Base-by-base conservation (phyloP, 2,113 vertebrate genomes). In the Megalops atlanticus region DNA sequence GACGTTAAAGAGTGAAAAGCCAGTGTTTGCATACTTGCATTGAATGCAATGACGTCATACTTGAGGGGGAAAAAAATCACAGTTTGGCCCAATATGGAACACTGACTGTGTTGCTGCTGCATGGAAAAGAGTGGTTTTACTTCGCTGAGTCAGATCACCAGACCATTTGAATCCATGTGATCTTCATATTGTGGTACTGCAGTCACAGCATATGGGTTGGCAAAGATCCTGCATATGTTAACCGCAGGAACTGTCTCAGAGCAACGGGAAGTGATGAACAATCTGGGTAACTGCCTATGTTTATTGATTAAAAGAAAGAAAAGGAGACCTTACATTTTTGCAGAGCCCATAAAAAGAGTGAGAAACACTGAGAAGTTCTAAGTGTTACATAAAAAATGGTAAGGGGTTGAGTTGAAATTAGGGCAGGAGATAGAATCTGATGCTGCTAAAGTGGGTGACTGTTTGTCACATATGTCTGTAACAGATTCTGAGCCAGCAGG, bases 251-350 rank as follows among this genome's bases (percentile, higher is more conserved):
- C 24, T 41, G 24, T 58, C 10, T 58, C 77, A 41, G 54, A 41
- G 21, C 38, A 58, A 35, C 43, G 52, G 45, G 45, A 78, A 68
- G 54, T 41, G 2, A 68, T 16, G 77, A 36, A 35, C 14, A 40
- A 27, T 68, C 77, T 41, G 38, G 52, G 41, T 69, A 52, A 69
- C 41, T 78, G 77, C 27, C 43, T 78, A 27, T 21, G n/a, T n/a
- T 21, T 21, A 64, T 12, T 52, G 11, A n/a, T 21, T 10, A 18
- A 5, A 12, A 18, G 49, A 18, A 4, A 31, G 31, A 31, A n/a
- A 31, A n/a, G n/a, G n/a, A n/a, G 18, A n/a, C 4, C 6, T 10
- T 45, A 10, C 43, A 6, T 45, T 24, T 58, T n/a, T 11, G 7
- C n/a, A 64, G n/a, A 11, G 12, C 58, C 2, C 58, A 64, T 64